Conservation (phyloP, 2,113 vertebrate genomes). For the Plecotus auritus region DNA sequence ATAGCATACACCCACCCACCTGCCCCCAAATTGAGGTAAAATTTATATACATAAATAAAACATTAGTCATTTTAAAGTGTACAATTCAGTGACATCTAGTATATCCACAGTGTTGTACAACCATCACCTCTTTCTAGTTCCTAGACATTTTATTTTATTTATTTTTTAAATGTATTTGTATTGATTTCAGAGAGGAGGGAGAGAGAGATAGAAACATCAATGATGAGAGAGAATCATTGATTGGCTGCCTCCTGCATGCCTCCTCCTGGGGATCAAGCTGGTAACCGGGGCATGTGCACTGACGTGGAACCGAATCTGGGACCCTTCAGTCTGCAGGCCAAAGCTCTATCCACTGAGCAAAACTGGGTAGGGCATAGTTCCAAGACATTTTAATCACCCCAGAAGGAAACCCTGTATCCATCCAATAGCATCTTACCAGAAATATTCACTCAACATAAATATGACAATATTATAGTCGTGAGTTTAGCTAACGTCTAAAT, state of each 20-base stretch:
- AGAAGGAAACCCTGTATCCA: neutral
- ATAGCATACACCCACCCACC: no score
- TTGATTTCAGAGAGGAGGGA: no score
- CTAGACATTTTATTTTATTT: neutral
- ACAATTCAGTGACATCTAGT: neutral
- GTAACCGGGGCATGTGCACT: no score
- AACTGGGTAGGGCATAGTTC: neutral
- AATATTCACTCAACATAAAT: neutral
- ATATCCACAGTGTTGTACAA: neutral
- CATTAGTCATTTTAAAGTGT: neutral
- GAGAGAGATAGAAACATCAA: no score
- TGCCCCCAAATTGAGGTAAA: neutral
- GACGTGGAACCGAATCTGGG: no score
- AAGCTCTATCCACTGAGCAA: no score
- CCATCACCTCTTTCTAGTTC: neutral
- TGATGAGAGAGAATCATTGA: no score
- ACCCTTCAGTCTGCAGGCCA: no score
- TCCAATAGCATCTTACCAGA: neutral
- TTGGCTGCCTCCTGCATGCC: no score
- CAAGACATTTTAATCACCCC: neutral
- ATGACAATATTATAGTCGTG: neutral
- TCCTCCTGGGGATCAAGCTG: no score
- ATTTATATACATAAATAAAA: neutral
- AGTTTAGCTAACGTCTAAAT: neutral
- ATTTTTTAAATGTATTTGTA: no score